Evolutionary conservation across 2,797 vertebrate species (phyloP), one percentile per base, ranked within the genome.

Genomic region (Neosilurus hyrtlii): DNA sequence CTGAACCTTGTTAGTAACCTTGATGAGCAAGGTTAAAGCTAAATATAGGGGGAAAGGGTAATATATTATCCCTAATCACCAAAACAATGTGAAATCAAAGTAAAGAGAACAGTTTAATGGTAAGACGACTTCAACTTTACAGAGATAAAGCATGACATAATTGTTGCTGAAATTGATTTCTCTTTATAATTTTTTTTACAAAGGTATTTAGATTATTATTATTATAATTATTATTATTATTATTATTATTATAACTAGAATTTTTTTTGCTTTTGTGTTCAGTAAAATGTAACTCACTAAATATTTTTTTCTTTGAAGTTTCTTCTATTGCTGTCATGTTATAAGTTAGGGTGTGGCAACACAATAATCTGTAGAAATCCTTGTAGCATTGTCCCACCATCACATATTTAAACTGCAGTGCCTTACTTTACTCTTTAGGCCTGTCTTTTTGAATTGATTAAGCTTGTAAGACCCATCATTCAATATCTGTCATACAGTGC

Each of bases 1-100:
- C 79, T 80, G 86, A 90, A 88, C 82, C 90, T 90, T 90, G 91
- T 92, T 85, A 61, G 20, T 92, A 90, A 94, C 93, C 93, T 92
- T 93, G 89, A 88, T 90, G 87, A 87, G 82, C 77, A 89, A 89
- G 89, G 92, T 91, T 91, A 90, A 90, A 90, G 92, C 91, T 92
- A 90, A 92, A 81, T 80, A 81, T 87, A 87, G 49, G 52, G 82
- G 85, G 61, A 83, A 73, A 24, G 61, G 30, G 52, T 81, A 72
- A 81, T 84, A 51, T 68, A 66, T 85, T 61, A 80, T 74, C 63
- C 16, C n/a, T 85, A 78, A 72, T 83, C 4, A 74, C 54, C 57
- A 65, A 18, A 83, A 43, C 51, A 80, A 30, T 63, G 49, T 79
- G 30, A 57, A 70, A 66, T 63, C 62, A 37, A 11, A 11, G 5